A percentile compares a stretch with the other conserved stretches of the same genome.
Evolutionary conservation across 2,888 invertebrate species (phyloP).

Genomic region (Limenitis camilla): DNA sequence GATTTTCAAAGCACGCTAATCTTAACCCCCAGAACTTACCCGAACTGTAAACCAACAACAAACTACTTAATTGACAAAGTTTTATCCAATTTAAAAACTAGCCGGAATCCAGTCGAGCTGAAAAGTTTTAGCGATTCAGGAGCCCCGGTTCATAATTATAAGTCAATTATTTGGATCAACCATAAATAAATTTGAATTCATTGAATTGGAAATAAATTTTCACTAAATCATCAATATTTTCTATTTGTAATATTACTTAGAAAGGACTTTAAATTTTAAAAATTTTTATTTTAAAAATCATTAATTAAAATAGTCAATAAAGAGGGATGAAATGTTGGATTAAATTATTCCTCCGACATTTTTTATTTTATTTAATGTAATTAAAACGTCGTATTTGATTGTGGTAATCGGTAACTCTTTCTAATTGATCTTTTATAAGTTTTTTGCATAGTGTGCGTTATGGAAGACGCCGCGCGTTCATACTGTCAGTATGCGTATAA

Average conservation of each 20-base stretch:
- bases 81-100: slow-evolving; percentile 51
- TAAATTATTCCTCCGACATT: too few relatives aligned
- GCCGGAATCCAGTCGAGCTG: slow-evolving; percentile 38
- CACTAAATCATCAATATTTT: too few relatives aligned
- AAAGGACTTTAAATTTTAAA: too few relatives aligned
- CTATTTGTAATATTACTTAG: too few relatives aligned
- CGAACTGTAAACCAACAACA: slow-evolving; percentile 20
- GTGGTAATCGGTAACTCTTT: too few relatives aligned
- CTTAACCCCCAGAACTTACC: slow-evolving; percentile 21
- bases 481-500: slow-evolving; percentile 33
- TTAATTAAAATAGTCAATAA: too few relatives aligned
- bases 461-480: slow-evolving; percentile 30
- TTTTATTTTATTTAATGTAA: too few relatives aligned
- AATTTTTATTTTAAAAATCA: too few relatives aligned
- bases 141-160: not conserved
- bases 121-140: slow-evolving; percentile 32
- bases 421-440: slow-evolving; percentile 16
- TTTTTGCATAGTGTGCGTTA: slow-evolving; percentile 19
- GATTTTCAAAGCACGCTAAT: slow-evolving; percentile 20
- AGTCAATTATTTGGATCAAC: not conserved
- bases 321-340: too few relatives aligned
- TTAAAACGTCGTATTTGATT: too few relatives aligned
- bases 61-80: slow-evolving; percentile 55
- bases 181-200: too few relatives aligned
- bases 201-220: too few relatives aligned